Conservation (phyloP, 1,140 invertebrate species). For the Cydia strobilella region DNA sequence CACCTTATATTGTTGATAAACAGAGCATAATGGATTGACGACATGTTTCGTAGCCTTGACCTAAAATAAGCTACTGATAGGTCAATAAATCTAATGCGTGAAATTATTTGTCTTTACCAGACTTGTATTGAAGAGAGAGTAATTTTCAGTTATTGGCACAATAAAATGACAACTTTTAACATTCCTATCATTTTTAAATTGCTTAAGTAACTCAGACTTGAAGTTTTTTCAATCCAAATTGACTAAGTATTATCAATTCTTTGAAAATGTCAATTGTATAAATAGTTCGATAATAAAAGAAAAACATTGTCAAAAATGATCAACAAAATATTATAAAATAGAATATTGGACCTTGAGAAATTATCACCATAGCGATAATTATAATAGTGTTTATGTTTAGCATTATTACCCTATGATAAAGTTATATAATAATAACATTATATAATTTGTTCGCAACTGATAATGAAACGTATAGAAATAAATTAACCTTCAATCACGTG, state of each 20-base stretch:
- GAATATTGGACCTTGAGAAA: neutral
- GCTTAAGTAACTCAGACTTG: too few relatives aligned
- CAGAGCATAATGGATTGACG: constrained; percentile 8
- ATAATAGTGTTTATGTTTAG: neutral
- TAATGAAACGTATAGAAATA: neutral
- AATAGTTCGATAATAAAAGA: too few relatives aligned
- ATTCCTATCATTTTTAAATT: too few relatives aligned
- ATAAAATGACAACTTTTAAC: too few relatives aligned
- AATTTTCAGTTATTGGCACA: too few relatives aligned
- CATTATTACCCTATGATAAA: neutral
- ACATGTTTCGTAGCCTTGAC: constrained; percentile 16
- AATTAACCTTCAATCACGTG: neutral
- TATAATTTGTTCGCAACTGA: neutral
- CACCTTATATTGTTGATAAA: constrained; percentile 5
- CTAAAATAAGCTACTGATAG: constrained; percentile 3
- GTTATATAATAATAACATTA: neutral
- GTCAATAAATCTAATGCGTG: neutral
- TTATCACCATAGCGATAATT: neutral
- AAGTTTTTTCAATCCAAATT: too few relatives aligned
- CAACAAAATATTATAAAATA: neutral
- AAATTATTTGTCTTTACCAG: too few relatives aligned
- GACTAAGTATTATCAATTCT: too few relatives aligned
- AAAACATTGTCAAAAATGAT: neutral
- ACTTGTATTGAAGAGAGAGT: too few relatives aligned
- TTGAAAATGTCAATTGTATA: too few relatives aligned